These are phyloP conservation scores for Toxotes lorentzi DNA, from an alignment of 2,797 vertebrate species.

Conservation along the genomic window DNA sequence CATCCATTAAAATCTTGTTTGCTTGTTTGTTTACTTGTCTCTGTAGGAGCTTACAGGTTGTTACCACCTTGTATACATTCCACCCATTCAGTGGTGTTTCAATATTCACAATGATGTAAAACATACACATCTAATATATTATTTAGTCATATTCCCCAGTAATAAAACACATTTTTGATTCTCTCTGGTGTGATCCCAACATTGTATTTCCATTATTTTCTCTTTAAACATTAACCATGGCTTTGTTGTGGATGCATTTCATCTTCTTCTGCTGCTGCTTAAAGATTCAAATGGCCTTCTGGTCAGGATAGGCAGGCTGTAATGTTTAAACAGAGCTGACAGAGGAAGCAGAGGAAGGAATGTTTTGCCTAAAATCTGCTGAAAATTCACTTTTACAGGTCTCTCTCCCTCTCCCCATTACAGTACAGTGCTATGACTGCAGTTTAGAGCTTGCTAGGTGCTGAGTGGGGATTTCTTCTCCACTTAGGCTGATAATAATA, in stretches of 20 bases:
- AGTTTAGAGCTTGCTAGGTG: slow-evolving; percentile 76
- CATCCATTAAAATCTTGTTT: slow-evolving; percentile 85
- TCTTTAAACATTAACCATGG: slow-evolving; percentile 97
- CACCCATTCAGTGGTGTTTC: slow-evolving; percentile 85
- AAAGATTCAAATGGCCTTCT: slow-evolving; percentile 84
- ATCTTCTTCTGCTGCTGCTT: slow-evolving; percentile 77
- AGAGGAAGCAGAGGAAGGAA: slow-evolving; percentile 75
- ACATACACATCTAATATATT: slow-evolving; percentile 90
- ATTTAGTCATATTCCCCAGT: slow-evolving; percentile 88
- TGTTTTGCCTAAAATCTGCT: slow-evolving; percentile 85
- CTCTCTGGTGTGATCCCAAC: slow-evolving; percentile 85
- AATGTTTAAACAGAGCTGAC: slow-evolving; percentile 81
- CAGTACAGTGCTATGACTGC: slow-evolving; percentile 77
- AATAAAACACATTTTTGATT: slow-evolving; percentile 87
- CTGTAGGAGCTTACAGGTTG: slow-evolving; percentile 33
- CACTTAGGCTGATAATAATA: slow-evolving; percentile 66
- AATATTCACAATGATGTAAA: slow-evolving; percentile 93
- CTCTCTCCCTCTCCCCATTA: slow-evolving; percentile 69
- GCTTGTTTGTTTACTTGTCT: slow-evolving; percentile 80
- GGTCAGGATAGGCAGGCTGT: slow-evolving; percentile 72
- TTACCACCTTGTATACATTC: slow-evolving; percentile 80
- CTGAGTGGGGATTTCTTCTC: slow-evolving; percentile 80
- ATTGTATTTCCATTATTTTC: slow-evolving; percentile 95
- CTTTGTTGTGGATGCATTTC: slow-evolving; percentile 86
- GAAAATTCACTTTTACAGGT: slow-evolving; percentile 80